phyloP scores from a whole-genome alignment of 1,140 invertebrate genomes.

The Aphaenogaster floridana region DNA sequence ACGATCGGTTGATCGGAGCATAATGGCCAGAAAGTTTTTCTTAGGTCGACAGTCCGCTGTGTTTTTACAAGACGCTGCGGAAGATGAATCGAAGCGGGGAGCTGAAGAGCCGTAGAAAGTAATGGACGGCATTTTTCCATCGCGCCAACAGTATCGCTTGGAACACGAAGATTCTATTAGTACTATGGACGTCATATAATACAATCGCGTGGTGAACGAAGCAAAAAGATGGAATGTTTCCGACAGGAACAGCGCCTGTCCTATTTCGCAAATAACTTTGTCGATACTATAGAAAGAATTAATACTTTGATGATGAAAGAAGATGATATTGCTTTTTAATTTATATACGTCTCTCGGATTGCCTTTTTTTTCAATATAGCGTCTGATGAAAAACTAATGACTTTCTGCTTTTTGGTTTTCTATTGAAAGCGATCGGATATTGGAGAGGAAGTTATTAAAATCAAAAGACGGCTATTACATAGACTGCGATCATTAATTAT shows the following conservation, averaged over 20 bases:
- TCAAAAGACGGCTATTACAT: not conserved
- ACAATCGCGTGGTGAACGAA: constrained; percentile 26
- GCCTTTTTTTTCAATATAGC: not conserved
- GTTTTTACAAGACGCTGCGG: not conserved
- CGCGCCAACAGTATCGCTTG: constrained; percentile 7
- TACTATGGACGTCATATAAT: constrained; percentile 18
- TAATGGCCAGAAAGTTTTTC: constrained; percentile 49
- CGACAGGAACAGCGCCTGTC: not conserved
- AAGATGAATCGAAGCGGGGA: constrained; percentile 24
- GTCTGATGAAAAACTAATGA: constrained; percentile 17
- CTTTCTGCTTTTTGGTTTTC: not conserved
- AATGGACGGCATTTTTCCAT: constrained; percentile 48
- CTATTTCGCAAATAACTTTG: constrained; percentile 43
- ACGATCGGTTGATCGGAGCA: constrained; percentile 50
- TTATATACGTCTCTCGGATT: not conserved
- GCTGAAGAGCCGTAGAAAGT: constrained; percentile 10
- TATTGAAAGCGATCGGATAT: not conserved
- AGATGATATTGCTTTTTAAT: constrained; percentile 12
- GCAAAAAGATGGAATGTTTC: constrained; percentile 41
- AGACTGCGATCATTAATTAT: constrained; percentile 12
- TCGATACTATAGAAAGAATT: constrained; percentile 13
- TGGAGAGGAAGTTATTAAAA: not conserved
- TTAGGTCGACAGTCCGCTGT: not conserved
- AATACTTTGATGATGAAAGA: not conserved
- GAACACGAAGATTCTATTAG: constrained; percentile 62